These are phyloP conservation scores for Lasius platythorax DNA, from an alignment of 2,888 invertebrate genomes.

Conservation along the genomic window DNA sequence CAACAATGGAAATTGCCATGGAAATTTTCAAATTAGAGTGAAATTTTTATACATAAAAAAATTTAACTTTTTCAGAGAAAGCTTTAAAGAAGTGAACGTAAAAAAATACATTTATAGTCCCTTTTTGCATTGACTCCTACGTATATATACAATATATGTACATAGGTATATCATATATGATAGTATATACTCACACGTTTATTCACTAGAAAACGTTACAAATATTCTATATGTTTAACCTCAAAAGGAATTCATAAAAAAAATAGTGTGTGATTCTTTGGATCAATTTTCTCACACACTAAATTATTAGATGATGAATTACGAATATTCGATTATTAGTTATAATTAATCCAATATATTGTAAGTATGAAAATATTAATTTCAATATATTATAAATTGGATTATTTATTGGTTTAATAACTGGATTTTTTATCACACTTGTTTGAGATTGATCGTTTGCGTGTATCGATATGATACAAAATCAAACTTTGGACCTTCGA, in stretches of 20 bases:
- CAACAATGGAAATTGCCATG: background rate
- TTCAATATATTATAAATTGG: background rate
- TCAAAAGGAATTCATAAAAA: background rate
- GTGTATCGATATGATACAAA: background rate
- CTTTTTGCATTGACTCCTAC: background rate
- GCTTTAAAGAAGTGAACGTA: background rate
- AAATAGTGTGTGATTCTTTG: conserved; percentile 1
- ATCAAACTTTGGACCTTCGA: background rate
- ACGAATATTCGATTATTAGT: background rate
- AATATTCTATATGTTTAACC: background rate
- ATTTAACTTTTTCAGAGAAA: background rate
- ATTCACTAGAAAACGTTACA: background rate
- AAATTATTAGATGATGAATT: conserved; percentile 2
- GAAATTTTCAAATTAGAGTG: conserved; percentile 1
- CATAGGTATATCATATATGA: background rate
- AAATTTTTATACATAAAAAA: background rate
- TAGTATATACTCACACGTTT: background rate
- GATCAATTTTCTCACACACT: background rate
- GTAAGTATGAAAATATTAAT: background rate
- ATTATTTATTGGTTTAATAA: too few relatives aligned
- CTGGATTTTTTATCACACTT: background rate
- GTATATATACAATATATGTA: background rate
- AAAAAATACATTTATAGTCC: background rate
- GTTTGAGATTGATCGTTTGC: background rate
- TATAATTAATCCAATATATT: conserved; percentile 5